phyloP scores from a whole-genome alignment of 2,797 vertebrate species.

The Periophthalmus magnuspinnatus region DNA sequence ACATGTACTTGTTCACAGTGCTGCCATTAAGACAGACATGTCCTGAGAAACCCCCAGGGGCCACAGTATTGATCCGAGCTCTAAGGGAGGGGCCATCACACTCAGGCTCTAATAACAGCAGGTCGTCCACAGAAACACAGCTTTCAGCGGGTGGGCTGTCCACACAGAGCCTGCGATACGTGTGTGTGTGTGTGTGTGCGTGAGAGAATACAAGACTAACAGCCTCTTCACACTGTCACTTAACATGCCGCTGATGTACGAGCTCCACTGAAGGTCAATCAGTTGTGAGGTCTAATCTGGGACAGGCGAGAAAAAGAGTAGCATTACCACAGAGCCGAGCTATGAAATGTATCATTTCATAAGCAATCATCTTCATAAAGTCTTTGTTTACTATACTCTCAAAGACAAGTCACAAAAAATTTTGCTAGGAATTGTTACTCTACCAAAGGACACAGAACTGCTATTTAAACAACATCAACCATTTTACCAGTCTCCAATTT shows the following conservation, averaged over 20 bases:
- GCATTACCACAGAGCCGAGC: background rate
- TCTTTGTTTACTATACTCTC: background rate
- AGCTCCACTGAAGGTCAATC: constrained; percentile 28
- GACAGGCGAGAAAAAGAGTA: constrained; percentile 1
- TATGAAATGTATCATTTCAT: background rate
- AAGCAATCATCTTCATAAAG: background rate
- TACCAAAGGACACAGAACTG: background rate
- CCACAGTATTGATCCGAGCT: constrained; percentile 46
- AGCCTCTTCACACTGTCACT: constrained; percentile 55
- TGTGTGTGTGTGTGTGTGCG: constrained; percentile 6
- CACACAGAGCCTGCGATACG: constrained; percentile 19
- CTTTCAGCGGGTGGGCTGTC: constrained; percentile 53
- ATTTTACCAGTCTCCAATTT: background rate
- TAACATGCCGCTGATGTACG: constrained; percentile 55
- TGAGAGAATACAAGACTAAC: constrained; percentile 32
- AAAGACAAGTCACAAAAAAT: background rate
- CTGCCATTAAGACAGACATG: background rate
- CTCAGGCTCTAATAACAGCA: constrained; percentile 42
- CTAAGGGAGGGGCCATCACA: constrained; percentile 43
- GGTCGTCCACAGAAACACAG: constrained; percentile 28
- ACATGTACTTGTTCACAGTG: background rate
- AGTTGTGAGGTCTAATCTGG: constrained; percentile 14
- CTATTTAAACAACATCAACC: background rate
- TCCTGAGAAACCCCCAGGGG: constrained; percentile 27
- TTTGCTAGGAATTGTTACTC: background rate